phyloP scores from a whole-genome alignment of 1,140 invertebrate species.

The Nymphalis io region DNA sequence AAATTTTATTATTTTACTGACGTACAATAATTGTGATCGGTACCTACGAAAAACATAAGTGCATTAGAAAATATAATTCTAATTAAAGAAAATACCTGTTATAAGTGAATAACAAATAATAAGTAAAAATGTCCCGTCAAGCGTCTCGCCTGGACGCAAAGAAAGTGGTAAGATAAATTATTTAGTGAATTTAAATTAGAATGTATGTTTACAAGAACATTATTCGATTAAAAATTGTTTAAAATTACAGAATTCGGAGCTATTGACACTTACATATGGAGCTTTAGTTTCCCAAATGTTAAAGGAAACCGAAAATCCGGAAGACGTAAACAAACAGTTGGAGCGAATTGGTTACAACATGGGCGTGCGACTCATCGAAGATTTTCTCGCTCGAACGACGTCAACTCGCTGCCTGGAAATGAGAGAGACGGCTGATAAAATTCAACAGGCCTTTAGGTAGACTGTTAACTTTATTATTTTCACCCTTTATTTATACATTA shows the following conservation, averaged over 20 bases:
- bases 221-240: background rate
- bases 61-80: background rate
- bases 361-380: constrained; percentile 98
- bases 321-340: constrained; percentile 97
- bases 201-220: background rate
- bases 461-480: background rate
- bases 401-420: constrained; percentile 96
- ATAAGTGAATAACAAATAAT: background rate
- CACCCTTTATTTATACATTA: background rate
- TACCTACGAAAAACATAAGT: too few species aligned
- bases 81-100: background rate
- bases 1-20: too few species aligned
- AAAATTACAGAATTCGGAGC: constrained; percentile 93
- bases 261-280: constrained; percentile 98
- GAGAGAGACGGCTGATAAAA: constrained; percentile 98
- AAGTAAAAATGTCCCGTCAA: constrained; percentile 65
- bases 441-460: constrained; percentile 86
- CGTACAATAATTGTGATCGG: too few species aligned
- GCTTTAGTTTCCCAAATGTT: constrained; percentile 97
- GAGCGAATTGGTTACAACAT: constrained; percentile 99
- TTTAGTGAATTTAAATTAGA: background rate
- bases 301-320: constrained; percentile 98
- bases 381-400: constrained; percentile 96
- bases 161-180: constrained; percentile 72
- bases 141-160: constrained; percentile 76